Base-by-base conservation (phyloP, 2,888 invertebrate species). In the Metacarcinus magister region DNA sequence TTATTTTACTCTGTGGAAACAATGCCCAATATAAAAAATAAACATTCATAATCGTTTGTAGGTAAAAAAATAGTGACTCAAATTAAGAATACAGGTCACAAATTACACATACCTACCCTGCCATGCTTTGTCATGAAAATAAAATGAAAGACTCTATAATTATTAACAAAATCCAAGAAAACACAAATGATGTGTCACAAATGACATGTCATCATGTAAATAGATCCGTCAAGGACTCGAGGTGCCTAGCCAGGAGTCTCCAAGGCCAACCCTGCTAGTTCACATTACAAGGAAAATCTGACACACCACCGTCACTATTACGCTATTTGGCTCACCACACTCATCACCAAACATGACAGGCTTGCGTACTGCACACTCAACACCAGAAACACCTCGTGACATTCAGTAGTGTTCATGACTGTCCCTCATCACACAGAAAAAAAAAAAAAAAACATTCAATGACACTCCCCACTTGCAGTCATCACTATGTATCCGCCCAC, bases 161-260 rank as follows among this genome's bases (percentile, higher is more conserved):
- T 10, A 75, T 8, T 0, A 28, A 75, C 3, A 75, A n/a, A 75
- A 8, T 28, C n/a, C 8, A 75, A n/a, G 75, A n/a, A 75, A 75
- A 8, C 28, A n/a, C 75, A n/a, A 32, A 87, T 39, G 16, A 32
- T 23, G 75, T 94, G 67, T 67, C 75, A 94, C n/a, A 39, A 75
- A 82, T 87, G n/a, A 48, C 87, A 87, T 39, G 87, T 87, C 87
- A 87, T 39, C 39, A 39, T 39, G 87, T 39, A 87, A 39, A 39
- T 16, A 87, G 39, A 39, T 39, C 39, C 39, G 39, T 4, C 39
- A 39, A 16, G 16, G 39, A 39, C 39, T 16, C 87, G 16, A 82
- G 87, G 87, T 39, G 39, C 7, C 87, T 3, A 3, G 3, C 39
- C 87, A 28, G 75, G 28, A 28, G 28, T 28, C 75, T 8, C 87